Percentiles rank a stretch among this genome's conserved stretches.
Evolutionary conservation across 2,888 invertebrate genomes (phyloP).

Genomic region (Pristionchus exspectatus): DNA sequence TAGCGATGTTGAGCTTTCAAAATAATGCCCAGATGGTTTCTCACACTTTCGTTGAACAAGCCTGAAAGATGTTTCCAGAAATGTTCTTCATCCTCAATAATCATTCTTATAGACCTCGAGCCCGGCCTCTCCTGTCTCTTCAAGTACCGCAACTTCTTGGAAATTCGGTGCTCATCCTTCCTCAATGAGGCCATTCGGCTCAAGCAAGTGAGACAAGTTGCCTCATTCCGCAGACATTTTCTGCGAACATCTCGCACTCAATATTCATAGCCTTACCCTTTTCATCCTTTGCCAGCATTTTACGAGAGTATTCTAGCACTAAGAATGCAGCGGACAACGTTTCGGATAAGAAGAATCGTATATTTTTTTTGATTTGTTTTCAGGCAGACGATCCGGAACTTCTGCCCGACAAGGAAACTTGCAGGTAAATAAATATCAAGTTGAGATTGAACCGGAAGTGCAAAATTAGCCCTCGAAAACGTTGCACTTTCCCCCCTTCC

Average conservation of each 20-base stretch:
- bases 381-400: conserved; percentile 22
- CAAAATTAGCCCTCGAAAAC: background rate
- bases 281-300: background rate
- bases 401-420: conserved; percentile 55
- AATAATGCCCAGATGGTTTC: no score
- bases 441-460: background rate
- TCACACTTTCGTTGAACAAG: no score
- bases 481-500: background rate
- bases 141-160: conserved; percentile 66
- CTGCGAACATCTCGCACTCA: background rate
- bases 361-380: background rate
- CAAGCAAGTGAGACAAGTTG: conserved; percentile 46
- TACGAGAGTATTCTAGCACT: background rate
- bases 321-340: no score
- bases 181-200: conserved; percentile 65
- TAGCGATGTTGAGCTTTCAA: no score
- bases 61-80: background rate
- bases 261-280: background rate
- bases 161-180: conserved; percentile 67
- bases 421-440: conserved; percentile 11
- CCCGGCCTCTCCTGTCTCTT: conserved; percentile 65
- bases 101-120: conserved; percentile 64
- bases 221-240: background rate
- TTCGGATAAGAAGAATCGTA: no score
- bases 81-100: background rate